These are phyloP conservation scores for Dicerorhinus sumatrensis DNA, from an alignment of 2,113 vertebrate species.

Conservation along the genomic window DNA sequence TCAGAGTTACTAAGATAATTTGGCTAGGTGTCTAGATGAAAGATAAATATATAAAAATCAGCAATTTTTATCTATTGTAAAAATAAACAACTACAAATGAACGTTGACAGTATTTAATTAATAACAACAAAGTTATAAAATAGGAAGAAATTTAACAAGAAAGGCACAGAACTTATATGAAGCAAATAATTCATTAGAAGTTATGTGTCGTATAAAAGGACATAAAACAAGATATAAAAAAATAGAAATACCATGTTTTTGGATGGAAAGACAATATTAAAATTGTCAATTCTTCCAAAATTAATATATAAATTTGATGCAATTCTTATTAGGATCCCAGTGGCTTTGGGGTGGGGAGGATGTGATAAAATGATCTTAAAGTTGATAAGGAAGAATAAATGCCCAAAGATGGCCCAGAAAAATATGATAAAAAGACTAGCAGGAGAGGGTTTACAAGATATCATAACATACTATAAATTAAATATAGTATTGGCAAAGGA, in stretches of 20 bases:
- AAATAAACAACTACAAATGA: neutral
- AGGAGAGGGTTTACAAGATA: neutral
- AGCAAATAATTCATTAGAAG: slow-evolving; percentile 21
- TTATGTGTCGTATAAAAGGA: neutral
- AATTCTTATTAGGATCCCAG: neutral
- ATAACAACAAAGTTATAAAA: slow-evolving; percentile 33
- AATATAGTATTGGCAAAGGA: neutral
- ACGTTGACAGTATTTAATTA: slow-evolving; percentile 10
- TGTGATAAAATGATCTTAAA: slow-evolving; percentile 49
- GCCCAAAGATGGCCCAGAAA: neutral
- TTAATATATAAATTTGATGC: slow-evolving; percentile 37
- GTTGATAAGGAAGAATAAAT: slow-evolving; percentile 33
- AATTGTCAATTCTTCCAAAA: slow-evolving; percentile 16
- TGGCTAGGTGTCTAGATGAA: neutral
- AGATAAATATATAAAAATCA: slow-evolving; percentile 56
- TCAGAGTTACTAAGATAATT: slow-evolving; percentile 48
- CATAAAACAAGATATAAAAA: neutral
- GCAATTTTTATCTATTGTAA: neutral
- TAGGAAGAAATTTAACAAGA: slow-evolving; percentile 35
- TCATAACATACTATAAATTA: slow-evolving; percentile 6
- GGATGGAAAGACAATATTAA: slow-evolving; percentile 14
- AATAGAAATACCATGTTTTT: neutral
- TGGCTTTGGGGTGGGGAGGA: neutral
- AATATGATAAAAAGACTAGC: neutral
- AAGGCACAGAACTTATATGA: neutral